Base-by-base conservation (phyloP, 2,888 invertebrate genomes). In the Crematogaster levior region DNA sequence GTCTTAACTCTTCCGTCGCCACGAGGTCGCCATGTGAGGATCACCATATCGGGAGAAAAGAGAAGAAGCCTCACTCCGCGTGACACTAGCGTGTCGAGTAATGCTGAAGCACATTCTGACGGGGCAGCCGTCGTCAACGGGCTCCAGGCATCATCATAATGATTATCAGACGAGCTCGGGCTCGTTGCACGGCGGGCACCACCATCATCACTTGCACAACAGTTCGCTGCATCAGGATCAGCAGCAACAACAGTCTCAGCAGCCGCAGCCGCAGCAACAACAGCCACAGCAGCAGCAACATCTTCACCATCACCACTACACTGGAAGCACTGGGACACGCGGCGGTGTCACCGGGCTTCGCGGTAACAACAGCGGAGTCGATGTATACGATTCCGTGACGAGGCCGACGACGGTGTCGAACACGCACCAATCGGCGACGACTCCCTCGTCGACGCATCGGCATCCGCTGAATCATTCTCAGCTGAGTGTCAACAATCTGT, bases 91-190 rank as follows among this genome's bases (percentile, higher is more conserved):
- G 83, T 87, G 72, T 70, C 90, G 91, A 93, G 94, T 93, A 95
- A 97, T 97, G 97, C 96, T 97, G 96, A 97, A 97, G 95, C 97
- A 97, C 95, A 97, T 97, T 94, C 95, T 95, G 92, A 95, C 95
- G 95, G 95, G 95, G 94, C 95, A 94, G 93, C 95, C 95, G 95
- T 95, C 94, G 93, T 94, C 94, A 94, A 95, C 93, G 92, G 94
- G 94, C 94, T 94, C 95, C 94, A 95, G 93, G 90, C 91, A 91
- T 86, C 91, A 92, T 81, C 95, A 96, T 92, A 92, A 93, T 91
- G 93, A 93, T 73, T 92, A 92, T 83, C 91, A 92, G 86, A 85
- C 91, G 88, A 90, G 89, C 85, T 83, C 89, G 85, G 90, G 88
- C 86, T 89, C 90, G 90, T 86, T 90, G 89, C 90, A 90, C 90